Evolutionary conservation across 1,140 invertebrate genomes (phyloP).

Genomic region (Zophobas morio): DNA sequence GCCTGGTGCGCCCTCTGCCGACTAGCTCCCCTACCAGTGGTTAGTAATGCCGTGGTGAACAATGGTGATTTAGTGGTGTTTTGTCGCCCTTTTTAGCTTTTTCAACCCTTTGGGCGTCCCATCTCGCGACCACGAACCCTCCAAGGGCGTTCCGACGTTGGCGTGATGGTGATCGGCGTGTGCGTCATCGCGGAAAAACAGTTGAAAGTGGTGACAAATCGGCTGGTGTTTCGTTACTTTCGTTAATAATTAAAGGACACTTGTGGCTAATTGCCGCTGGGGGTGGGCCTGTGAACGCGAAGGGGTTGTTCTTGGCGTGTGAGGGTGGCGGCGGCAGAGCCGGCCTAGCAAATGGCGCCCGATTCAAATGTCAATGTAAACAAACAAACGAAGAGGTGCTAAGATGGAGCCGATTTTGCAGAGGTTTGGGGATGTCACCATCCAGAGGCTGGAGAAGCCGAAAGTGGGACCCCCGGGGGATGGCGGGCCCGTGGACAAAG

Average conservation of each 20-base stretch:
- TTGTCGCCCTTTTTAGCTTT: conserved; percentile 3
- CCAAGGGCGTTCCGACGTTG: conserved; percentile 8
- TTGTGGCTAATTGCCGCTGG: neutral
- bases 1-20: conserved; percentile 7
- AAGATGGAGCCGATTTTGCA: conserved; percentile 65
- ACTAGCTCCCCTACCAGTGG: neutral
- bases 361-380: conserved; percentile 52
- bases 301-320: neutral
- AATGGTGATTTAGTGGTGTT: conserved; percentile 15
- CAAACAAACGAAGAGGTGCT: conserved; percentile 42
- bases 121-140: neutral
- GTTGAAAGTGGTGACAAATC: conserved; percentile 10
- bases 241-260: conserved; percentile 17
- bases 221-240: neutral
- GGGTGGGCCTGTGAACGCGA: conserved; percentile 1
- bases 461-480: conserved; percentile 57
- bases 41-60: conserved; percentile 16
- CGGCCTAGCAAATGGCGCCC: conserved; percentile 40
- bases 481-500: conserved; percentile 51
- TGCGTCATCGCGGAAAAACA: conserved; percentile 5
- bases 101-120: neutral
- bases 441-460: conserved; percentile 64
- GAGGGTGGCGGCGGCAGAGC: neutral
- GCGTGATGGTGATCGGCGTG: conserved; percentile 16
- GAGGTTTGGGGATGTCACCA: conserved; percentile 65